Conservation (phyloP, 2,113 vertebrate species). For the Telmatochromis sp. region DNA sequence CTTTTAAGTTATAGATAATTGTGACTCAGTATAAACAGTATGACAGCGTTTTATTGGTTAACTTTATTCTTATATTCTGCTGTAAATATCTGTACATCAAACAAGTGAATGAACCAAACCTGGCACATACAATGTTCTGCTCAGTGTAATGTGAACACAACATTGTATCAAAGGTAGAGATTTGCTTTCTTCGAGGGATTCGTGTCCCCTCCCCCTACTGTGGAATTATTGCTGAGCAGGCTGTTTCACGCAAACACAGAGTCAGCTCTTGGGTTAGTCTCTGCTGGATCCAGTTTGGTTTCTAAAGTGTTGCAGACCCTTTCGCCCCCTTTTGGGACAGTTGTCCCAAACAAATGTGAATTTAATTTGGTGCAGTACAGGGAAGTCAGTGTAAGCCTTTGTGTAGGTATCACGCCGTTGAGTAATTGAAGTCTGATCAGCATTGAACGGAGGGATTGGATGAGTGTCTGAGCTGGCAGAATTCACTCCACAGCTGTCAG, state of each 20-base stretch:
- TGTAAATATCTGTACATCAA: not conserved
- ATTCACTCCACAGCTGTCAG: constrained; percentile 6
- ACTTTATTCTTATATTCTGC: not conserved
- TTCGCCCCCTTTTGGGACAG: not conserved
- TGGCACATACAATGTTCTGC: not conserved
- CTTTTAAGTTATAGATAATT: not conserved
- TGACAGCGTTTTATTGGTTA: not conserved
- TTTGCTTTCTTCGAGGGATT: not conserved
- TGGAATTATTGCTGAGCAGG: not conserved
- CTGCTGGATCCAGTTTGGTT: not conserved
- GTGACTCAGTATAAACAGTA: not conserved
- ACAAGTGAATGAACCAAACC: not conserved
- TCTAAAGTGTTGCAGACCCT: not conserved
- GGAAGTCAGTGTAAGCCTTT: not conserved
- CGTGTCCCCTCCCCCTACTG: not conserved
- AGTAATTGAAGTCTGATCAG: constrained; percentile 39
- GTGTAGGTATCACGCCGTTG: not conserved
- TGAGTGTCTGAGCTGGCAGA: constrained; percentile 23
- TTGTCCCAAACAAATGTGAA: not conserved
- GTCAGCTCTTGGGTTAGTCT: not conserved
- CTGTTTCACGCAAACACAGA: not conserved
- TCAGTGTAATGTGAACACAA: not conserved
- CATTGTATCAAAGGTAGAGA: not conserved
- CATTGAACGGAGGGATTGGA: not conserved
- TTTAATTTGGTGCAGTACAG: constrained; percentile 15